Base-by-base conservation (phyloP, 2,888 invertebrate species). In the Pedicia rivosa region DNA sequence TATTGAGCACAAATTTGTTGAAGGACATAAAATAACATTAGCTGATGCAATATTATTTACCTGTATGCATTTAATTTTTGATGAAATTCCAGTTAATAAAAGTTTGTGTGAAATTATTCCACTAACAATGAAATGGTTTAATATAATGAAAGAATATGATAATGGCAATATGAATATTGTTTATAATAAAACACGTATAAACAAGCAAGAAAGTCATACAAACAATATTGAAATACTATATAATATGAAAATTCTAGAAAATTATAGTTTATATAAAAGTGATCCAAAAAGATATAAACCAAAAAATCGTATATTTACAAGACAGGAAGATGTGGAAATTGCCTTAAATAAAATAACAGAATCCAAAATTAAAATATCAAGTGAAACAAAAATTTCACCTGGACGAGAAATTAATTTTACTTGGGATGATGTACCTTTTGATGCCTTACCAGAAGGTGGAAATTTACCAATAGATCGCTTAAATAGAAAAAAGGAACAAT, bases 41-140 rank as follows among this genome's bases (percentile, higher is more conserved):
- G 78, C 90, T 4, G 92, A 92, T 59, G 55, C 88, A 27, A 70
- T 91, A 40, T 64, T 92, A 39, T 73, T 78, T 47, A 75, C 82
- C 2, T 74, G 77, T 48, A 67, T 79, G 49, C 63, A 72, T 43
- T 61, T 80, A 19, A 56, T 80, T 34, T 61, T 75, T 20, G 15
- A 26, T 26, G 19, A 17, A 13, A 55, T 61, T 24, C 8, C 17
- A 7, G n/a, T n/a, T n/a, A 22, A 20, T 5, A 14, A 40, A 2
- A 40, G 6, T 33, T 37, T 33, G n/a, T 25, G 39, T 9, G 33
- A 44, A 20, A 44, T 65, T 30, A 56, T 83, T 42, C 81, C 82
- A 4, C 54, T 74, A 8, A 72, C 72, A 9, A 55, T 57, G 32
- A 65, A 66, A 37, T 84, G 84, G 84, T 74, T 72, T 43, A 51